Percentiles rank a stretch among this genome's conserved stretches.
Conservation (phyloP, 2,888 invertebrate genomes). For the Litoditis marina region DNA sequence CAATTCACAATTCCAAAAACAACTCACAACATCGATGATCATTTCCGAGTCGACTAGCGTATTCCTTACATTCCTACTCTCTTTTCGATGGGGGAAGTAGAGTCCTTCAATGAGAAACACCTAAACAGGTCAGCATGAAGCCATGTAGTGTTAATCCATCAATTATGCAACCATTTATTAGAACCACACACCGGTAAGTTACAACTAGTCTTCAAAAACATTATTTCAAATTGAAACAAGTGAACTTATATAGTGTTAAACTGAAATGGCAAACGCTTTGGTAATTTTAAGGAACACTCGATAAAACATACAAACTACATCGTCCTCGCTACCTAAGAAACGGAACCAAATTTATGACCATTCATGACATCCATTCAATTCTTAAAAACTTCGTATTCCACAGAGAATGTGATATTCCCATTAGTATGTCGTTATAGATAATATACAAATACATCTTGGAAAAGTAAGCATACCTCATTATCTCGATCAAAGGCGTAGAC, state of each 20-base stretch:
- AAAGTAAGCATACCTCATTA: conserved; percentile 71
- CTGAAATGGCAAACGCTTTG: too few relatives aligned
- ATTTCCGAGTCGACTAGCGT: conserved; percentile 59
- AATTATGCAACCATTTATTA: too few relatives aligned
- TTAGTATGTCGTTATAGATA: not conserved
- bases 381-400: not conserved
- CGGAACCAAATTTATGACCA: too few relatives aligned
- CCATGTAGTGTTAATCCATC: too few relatives aligned
- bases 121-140: not conserved
- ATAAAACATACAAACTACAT: too few relatives aligned
- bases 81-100: conserved; percentile 76
- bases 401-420: not conserved
- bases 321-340: too few relatives aligned
- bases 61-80: conserved; percentile 65
- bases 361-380: not conserved
- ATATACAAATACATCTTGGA: not conserved
- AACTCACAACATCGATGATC: conserved; percentile 54
- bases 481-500: conserved; percentile 93
- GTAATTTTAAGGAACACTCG: too few relatives aligned
- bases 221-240: too few relatives aligned
- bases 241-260: too few relatives aligned
- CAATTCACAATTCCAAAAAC: too few relatives aligned
- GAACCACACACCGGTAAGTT: too few relatives aligned
- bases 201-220: too few relatives aligned
- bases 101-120: conserved; percentile 73